These are phyloP conservation scores for Mesoclemmys tuberculata DNA, from an alignment of 2,113 vertebrate genomes.

Conservation along the genomic window DNA sequence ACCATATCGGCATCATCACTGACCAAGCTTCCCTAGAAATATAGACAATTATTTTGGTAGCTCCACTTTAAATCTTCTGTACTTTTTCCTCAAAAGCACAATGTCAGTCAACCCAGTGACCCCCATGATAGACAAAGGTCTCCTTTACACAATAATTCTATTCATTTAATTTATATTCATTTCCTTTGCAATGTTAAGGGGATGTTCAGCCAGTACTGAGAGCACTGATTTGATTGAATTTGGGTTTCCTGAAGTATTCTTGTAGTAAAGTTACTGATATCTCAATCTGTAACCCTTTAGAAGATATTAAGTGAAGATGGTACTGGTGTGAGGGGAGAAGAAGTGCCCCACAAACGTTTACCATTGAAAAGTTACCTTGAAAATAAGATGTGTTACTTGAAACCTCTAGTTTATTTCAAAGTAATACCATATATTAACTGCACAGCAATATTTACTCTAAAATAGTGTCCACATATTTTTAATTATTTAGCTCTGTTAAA, in stretches of 20 bases:
- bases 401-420: conserved; percentile 43
- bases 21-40: background rate
- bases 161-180: conserved; percentile 53
- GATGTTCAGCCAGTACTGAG: conserved; percentile 46
- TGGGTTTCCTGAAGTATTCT: conserved; percentile 47
- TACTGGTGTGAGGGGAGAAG: background rate
- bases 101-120: conserved; percentile 5
- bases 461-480: background rate
- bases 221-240: conserved; percentile 58
- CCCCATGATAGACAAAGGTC: background rate
- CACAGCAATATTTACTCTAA: conserved; percentile 7
- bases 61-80: background rate
- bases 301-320: conserved; percentile 6
- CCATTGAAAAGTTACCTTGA: background rate
- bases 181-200: conserved; percentile 49
- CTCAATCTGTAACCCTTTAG: conserved; percentile 8
- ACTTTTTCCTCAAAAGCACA: background rate
- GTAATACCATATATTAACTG: background rate
- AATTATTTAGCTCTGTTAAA: conserved; percentile 11
- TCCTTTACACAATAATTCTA: conserved; percentile 18
- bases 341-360: background rate
- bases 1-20: background rate
- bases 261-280: conserved; percentile 23
- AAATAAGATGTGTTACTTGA: background rate
- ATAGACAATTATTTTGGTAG: background rate